Evolutionary conservation across 2,797 vertebrate species (phyloP), one percentile per base, ranked within the genome.

Genomic region (Clarias laeviceps): DNA sequence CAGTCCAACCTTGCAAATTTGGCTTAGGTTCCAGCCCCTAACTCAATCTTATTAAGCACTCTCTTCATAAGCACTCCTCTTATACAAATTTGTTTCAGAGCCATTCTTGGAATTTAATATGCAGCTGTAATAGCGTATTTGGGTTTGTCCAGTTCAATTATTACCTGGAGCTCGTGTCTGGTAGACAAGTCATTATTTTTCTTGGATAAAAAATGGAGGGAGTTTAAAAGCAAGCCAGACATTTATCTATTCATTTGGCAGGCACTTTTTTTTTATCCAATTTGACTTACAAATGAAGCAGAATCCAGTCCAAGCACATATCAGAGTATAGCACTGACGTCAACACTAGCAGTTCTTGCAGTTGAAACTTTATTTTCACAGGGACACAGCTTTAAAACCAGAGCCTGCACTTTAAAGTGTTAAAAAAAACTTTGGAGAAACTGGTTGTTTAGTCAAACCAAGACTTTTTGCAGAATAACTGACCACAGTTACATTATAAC

Each of bases 131-230:
- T 5, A 34, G 27, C 4, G 0, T 22, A 57, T 57, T 32, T 32
- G 29, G 27, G 18, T 77, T 77, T 34, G 74, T 59, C 74, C 74
- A 32, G 54, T 24, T 57, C 57, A 77, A 77, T 77, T 22, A 77
- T 77, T 32, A 77, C 54, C 74, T 77, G 54, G 54, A 32, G 9
- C 74, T 32, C 54, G 14, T 77, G 54, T 18, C 27, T 59, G 8
- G 18, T 77, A 59, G 17, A 4, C 54, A 40, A 34, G 61, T 72
- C 24, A 73, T 82, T 82, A 82, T 69, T 70, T 70, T 61, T 14
- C 81, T 61, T 57, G 34, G 65, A 82, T 69, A 32, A 69, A 68
- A 45, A 82, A 88, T 32, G 61, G 45, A 74, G n/a, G 45, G 24
- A 64, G 54, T 34, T 62, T 50, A 24, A 24, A 54, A 78, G 62